Evolutionary conservation across 2,888 invertebrate genomes (phyloP).

Genomic region (Volucella zonaria): DNA sequence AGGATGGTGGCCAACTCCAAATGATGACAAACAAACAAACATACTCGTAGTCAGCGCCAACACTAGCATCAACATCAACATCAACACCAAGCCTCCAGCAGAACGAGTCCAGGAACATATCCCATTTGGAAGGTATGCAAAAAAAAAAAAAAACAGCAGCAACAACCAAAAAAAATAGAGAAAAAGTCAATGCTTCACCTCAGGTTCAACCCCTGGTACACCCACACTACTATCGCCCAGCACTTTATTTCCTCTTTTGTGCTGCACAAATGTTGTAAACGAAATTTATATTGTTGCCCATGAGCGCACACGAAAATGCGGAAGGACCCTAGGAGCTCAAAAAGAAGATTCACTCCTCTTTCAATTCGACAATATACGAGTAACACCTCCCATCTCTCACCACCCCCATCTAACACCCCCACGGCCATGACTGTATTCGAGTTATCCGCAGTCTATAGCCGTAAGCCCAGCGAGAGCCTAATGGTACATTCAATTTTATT

Average conservation of each 20-base stretch:
- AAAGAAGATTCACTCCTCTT: slow-evolving; percentile 17
- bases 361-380: too few relatives aligned
- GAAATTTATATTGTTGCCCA: slow-evolving; percentile 70
- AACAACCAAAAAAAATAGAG: too few relatives aligned
- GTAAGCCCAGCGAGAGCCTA: slow-evolving; percentile 27
- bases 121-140: too few relatives aligned
- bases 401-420: too few relatives aligned
- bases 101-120: too few relatives aligned
- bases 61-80: background rate
- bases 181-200: too few relatives aligned
- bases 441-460: slow-evolving; percentile 21
- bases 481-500: slow-evolving; percentile 71
- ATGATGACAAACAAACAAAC: background rate
- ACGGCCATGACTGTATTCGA: too few relatives aligned
- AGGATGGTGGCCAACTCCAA: background rate
- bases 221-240: background rate
- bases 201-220: background rate
- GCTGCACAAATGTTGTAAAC: slow-evolving; percentile 54
- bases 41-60: background rate
- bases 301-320: slow-evolving; percentile 51
- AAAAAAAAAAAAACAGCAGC: too few relatives aligned
- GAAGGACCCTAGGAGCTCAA: slow-evolving; percentile 52
- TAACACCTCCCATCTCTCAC: too few relatives aligned
- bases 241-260: slow-evolving; percentile 54
- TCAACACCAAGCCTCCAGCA: too few relatives aligned